Conservation (phyloP, 2,113 vertebrate species). For the Alligator sinensis region DNA sequence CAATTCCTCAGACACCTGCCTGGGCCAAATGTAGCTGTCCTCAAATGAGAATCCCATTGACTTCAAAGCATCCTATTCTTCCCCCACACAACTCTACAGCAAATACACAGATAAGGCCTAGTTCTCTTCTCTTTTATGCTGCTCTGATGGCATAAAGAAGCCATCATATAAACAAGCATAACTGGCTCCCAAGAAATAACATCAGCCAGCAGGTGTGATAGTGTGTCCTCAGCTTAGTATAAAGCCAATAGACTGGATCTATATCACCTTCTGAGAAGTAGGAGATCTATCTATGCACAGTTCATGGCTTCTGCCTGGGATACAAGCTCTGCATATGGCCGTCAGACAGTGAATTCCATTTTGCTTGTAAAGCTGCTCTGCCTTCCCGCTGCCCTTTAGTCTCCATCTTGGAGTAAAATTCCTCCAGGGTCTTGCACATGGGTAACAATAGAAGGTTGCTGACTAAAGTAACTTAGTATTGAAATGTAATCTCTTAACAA, state of each 20-base stretch:
- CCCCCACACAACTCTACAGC: background rate
- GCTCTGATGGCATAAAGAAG: background rate
- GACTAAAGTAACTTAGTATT: too few relatives aligned
- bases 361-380: background rate
- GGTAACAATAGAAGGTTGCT: too few relatives aligned
- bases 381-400: background rate
- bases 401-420: too few relatives aligned
- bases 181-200: background rate
- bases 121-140: background rate
- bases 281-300: too few relatives aligned
- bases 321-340: rapidly evolving
- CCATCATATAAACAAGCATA: background rate
- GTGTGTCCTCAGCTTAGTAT: background rate
- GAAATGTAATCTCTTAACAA: too few relatives aligned
- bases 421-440: too few relatives aligned
- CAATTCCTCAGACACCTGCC: background rate
- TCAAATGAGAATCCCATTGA: background rate
- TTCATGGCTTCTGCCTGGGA: rapidly evolving
- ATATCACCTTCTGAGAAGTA: background rate
- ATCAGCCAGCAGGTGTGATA: background rate
- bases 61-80: background rate
- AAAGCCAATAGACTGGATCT: background rate
- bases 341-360: too few relatives aligned
- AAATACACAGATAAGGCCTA: rapidly evolving
- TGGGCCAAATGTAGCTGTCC: background rate